phyloP scores from a whole-genome alignment of 2,888 invertebrate species.

The Cephus rjabovi region DNA sequence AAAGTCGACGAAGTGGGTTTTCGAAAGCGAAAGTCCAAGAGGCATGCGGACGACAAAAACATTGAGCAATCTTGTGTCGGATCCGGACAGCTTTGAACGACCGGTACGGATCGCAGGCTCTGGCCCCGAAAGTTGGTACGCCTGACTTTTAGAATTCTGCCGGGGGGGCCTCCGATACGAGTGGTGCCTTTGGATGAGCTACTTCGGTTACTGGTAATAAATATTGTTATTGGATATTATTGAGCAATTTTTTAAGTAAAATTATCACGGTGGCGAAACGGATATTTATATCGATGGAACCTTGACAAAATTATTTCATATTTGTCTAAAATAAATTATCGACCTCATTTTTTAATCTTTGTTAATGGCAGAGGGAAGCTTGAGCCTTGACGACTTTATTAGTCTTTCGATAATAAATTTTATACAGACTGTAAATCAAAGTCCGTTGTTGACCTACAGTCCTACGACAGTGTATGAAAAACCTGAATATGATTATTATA shows the following conservation, averaged over 20 bases:
- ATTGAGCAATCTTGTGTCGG: constrained; percentile 40
- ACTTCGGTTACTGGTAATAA: neutral
- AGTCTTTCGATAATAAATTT: no score
- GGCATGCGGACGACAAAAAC: constrained; percentile 33
- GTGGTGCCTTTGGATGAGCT: neutral
- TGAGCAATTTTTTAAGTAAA: neutral
- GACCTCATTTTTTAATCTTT: neutral
- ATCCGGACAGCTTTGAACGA: constrained; percentile 5
- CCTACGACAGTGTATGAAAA: no score
- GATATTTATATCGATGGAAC: neutral
- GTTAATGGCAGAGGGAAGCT: neutral
- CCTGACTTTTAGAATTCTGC: neutral
- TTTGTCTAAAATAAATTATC: neutral
- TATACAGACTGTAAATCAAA: no score
- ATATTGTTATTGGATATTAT: neutral
- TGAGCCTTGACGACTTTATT: neutral
- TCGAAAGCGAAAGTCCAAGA: constrained; percentile 52
- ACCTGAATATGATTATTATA: neutral
- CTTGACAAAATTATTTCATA: neutral
- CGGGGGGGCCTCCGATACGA: neutral
- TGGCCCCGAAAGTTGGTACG: constrained; percentile 42
- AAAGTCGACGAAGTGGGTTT: constrained; percentile 38
- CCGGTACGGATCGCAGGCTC: constrained; percentile 18
- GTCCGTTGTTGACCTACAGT: neutral
- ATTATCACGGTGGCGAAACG: neutral